Evolutionary conservation across 2,113 vertebrate genomes (phyloP).

Genomic region (Zingel zingel): DNA sequence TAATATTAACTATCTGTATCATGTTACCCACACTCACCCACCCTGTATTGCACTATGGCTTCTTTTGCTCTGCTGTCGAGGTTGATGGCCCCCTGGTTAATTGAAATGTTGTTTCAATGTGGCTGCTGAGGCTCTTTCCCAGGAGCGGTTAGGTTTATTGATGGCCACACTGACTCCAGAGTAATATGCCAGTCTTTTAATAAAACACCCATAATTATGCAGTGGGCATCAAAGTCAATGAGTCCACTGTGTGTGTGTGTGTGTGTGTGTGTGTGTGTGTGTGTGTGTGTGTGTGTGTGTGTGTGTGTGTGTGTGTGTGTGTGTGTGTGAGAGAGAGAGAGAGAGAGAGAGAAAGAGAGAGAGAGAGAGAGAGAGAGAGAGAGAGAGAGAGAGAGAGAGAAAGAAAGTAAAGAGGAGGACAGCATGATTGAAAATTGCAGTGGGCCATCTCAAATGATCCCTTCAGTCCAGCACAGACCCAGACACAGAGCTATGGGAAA

Average conservation of each 20-base stretch:
- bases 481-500: slow-evolving; percentile 78
- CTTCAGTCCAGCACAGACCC: slow-evolving; percentile 65
- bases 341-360: slow-evolving; percentile 3
- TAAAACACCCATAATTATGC: slow-evolving; percentile 91
- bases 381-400: background rate
- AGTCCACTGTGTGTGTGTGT: slow-evolving; percentile 71
- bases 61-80: slow-evolving; percentile 65
- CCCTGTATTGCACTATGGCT: slow-evolving; percentile 47
- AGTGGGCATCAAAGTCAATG: slow-evolving; percentile 87
- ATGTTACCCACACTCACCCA: slow-evolving; percentile 53
- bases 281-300: slow-evolving; percentile 11
- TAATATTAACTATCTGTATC: slow-evolving; percentile 68
- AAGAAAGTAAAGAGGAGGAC: slow-evolving; percentile 69
- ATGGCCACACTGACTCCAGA: slow-evolving; percentile 76
- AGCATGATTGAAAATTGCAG: slow-evolving; percentile 87
- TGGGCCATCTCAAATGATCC: slow-evolving; percentile 87
- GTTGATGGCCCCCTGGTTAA: slow-evolving; percentile 81
- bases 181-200: slow-evolving; percentile 86
- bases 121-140: slow-evolving; percentile 74
- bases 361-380: background rate
- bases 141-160: slow-evolving; percentile 83
- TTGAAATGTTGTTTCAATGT: slow-evolving; percentile 85
- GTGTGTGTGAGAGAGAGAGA: background rate
- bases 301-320: slow-evolving; percentile 16
- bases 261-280: slow-evolving; percentile 16